These are phyloP conservation scores for Morpho achilles DNA, from an alignment of 2,888 invertebrate species.

Conservation along the genomic window DNA sequence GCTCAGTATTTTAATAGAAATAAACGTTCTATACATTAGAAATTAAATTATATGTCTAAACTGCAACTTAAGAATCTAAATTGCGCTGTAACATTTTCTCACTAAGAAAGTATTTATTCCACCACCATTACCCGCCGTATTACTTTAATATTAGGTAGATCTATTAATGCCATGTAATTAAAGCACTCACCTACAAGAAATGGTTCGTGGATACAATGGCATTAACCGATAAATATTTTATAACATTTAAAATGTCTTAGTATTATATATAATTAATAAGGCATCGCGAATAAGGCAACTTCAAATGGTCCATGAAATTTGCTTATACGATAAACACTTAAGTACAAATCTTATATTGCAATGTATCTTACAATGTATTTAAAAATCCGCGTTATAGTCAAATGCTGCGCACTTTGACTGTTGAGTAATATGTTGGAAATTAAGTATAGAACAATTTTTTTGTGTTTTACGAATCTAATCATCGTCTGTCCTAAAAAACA, in stretches of 20 bases:
- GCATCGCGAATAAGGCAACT: slow-evolving; percentile 21
- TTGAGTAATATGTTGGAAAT: no score
- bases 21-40: neutral
- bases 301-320: slow-evolving; percentile 17
- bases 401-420: no score
- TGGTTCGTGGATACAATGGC: neutral
- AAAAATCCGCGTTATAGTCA: no score
- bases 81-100: slow-evolving; percentile 3
- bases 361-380: no score
- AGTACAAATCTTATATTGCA: neutral
- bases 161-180: neutral
- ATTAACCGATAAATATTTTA: neutral
- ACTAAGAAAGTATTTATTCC: slow-evolving; percentile 1
- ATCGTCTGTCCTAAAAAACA: no score
- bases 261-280: slow-evolving; percentile 17
- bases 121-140: neutral
- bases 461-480: no score
- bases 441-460: no score
- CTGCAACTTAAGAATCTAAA: neutral
- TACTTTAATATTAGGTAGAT: neutral
- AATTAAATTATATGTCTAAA: neutral
- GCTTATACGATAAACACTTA: slow-evolving; percentile 3
- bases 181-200: neutral
- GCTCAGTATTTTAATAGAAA: no score
- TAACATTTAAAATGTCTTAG: slow-evolving; percentile 2